Evolutionary conservation across 2,888 invertebrate genomes (phyloP).

Genomic region (Melolontha melolontha): DNA sequence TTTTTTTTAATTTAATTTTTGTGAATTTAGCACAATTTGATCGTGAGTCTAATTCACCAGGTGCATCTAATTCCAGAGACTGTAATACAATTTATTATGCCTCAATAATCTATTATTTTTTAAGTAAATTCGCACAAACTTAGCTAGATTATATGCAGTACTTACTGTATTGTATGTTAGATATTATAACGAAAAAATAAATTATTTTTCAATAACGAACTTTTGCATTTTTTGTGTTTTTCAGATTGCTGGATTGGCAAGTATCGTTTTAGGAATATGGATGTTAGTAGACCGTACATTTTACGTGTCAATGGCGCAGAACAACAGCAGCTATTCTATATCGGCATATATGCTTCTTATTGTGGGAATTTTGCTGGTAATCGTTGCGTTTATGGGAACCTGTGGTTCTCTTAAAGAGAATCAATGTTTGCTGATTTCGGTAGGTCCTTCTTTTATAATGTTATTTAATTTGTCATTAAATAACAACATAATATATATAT

Average conservation of each 20-base stretch:
- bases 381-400: conserved; percentile 86
- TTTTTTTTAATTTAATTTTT: too few species aligned
- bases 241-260: conserved; percentile 78
- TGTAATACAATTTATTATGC: too few species aligned
- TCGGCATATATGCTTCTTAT: conserved; percentile 80
- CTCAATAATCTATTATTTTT: too few species aligned
- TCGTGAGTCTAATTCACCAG: too few species aligned
- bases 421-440: conserved; percentile 80
- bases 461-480: not conserved
- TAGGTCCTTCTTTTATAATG: conserved; percentile 65
- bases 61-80: too few species aligned
- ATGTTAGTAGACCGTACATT: conserved; percentile 81
- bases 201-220: too few species aligned
- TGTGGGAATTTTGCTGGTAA: conserved; percentile 78
- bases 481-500: too few species aligned
- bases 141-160: too few species aligned
- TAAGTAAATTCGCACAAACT: too few species aligned
- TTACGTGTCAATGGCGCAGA: conserved; percentile 77
- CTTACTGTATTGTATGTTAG: too few species aligned
- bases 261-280: conserved; percentile 80
- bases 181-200: too few species aligned
- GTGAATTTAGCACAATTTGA: too few species aligned
- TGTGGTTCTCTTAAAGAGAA: conserved; percentile 85
- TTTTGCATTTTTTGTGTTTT: conserved; percentile 53
- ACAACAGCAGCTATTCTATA: conserved; percentile 73